Evolutionary conservation across 1,140 invertebrate genomes (phyloP), one percentile per base, ranked within the genome.

Genomic region (Ganaspis sp.): DNA sequence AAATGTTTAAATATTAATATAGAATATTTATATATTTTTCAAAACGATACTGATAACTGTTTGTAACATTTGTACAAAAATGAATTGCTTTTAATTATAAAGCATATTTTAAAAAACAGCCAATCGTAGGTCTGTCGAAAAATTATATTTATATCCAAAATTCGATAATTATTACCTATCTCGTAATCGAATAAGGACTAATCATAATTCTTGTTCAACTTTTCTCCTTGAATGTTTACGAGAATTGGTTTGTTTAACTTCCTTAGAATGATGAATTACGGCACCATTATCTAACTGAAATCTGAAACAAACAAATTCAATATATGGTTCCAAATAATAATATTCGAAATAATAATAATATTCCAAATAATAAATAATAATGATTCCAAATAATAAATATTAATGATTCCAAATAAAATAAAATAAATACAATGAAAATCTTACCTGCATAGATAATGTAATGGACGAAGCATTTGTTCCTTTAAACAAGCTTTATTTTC

Each of bases 371-470:
- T n/a, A n/a, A n/a, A n/a, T n/a, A n/a, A n/a, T n/a, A n/a, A n/a
- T n/a, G n/a, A n/a, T n/a, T n/a, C n/a, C n/a, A n/a, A n/a, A n/a
- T n/a, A n/a, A n/a, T n/a, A n/a, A n/a, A n/a, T n/a, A 4, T 45
- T 45, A 15, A 1, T 45, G n/a, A 45, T 40, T 45, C 12, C 40
- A 4, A 42, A 42, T 42, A 11, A n/a, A n/a, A n/a, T n/a, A n/a
- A n/a, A n/a, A n/a, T n/a, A n/a, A n/a, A n/a, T n/a, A n/a, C n/a
- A n/a, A n/a, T n/a, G 29, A 69, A 75, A 70, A 73, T 58, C 75
- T 85, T 85, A 94, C 87, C 95, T 93, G 90, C 97, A 98, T 17
- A 98, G 90, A 42, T 95, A 94, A 84, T 95, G 94, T 34, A 99
- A 89, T 0, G 97, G 97, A 79, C 94, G 92, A 26, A 97, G 92